These are phyloP conservation scores for Enhydra lutris DNA, from an alignment of 2,113 vertebrate species.

Conservation along the genomic window DNA sequence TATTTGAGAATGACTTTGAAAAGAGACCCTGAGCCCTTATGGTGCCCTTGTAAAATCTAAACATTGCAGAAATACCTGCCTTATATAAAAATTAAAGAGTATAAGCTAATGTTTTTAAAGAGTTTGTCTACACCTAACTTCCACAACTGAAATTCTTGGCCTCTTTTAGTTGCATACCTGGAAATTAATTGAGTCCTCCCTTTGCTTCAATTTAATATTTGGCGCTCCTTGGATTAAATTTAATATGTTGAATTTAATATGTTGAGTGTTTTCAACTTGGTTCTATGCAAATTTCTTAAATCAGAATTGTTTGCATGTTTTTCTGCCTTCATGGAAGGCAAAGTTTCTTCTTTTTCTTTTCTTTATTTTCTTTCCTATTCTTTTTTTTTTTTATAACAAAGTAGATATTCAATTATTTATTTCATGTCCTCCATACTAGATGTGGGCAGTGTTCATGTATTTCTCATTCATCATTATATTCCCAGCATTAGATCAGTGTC, in stretches of 20 bases:
- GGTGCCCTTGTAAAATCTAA: neutral
- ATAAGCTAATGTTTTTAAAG: neutral
- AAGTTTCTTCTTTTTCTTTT: too few species aligned
- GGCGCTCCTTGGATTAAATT: neutral
- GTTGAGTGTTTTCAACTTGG: neutral
- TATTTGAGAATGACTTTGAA: neutral
- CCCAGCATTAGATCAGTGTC: neutral
- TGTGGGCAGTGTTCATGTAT: neutral
- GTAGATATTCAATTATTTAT: neutral
- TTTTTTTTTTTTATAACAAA: neutral
- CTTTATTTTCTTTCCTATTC: too few species aligned
- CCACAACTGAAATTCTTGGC: neutral
- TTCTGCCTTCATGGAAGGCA: neutral
- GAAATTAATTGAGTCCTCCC: neutral
- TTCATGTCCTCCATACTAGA: neutral
- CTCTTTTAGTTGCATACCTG: neutral
- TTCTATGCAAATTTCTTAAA: constrained; percentile 50
- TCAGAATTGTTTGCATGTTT: neutral
- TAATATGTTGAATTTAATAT: neutral
- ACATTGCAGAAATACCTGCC: neutral
- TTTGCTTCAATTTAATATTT: neutral
- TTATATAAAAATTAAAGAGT: neutral
- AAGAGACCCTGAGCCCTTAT: neutral
- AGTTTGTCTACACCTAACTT: neutral
- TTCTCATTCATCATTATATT: neutral